Evolutionary conservation across 2,888 invertebrate genomes (phyloP), one percentile per base, ranked within the genome.

Genomic region (Limulus polyphemus): DNA sequence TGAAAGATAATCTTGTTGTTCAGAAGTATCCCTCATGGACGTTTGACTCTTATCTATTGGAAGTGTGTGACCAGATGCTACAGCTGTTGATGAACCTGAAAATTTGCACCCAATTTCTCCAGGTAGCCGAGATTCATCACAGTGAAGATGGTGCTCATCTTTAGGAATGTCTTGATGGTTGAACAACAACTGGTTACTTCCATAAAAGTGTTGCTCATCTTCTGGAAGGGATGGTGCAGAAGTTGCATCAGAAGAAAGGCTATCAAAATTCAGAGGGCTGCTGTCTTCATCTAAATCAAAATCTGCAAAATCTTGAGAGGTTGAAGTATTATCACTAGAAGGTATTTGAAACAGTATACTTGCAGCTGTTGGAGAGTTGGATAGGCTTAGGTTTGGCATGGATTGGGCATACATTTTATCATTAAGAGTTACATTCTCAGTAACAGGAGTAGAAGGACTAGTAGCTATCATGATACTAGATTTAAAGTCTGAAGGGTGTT

Each of bases 321-420:
- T 69, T 11, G 69, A 69, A 16, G 69, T 67, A 49, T 69, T 65
- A n/a, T 67, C 69, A 52, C 67, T 67, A 12, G 67, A 67, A n/a
- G 68, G 68, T 14, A 59, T 61, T 56, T 64, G 54, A 16, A 56
- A 60, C 16, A 54, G 16, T 11, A 64, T 52, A 32, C 59, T 48
- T 48, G 62, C 55, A 17, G 60, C 47, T 32, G 32, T 32, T 49
- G 60, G 17, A n/a, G 67, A 68, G 47, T 59, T 56, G 12, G 64
- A 58, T n/a, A 62, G n/a, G 57, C 51, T 67, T 16, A 68, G 60
- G 56, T 68, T 68, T 57, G 68, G 68, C 59, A 68, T 62, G 16
- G 68, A 68, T 62, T 68, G 68, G 17, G 65, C 67, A 49, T 67
- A 62, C 14, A 64, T 51, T 17, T 59, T 64, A 54, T 58, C 58